Evolutionary conservation across 2,888 invertebrate species (phyloP).

Genomic region (Eretmocerus hayati): DNA sequence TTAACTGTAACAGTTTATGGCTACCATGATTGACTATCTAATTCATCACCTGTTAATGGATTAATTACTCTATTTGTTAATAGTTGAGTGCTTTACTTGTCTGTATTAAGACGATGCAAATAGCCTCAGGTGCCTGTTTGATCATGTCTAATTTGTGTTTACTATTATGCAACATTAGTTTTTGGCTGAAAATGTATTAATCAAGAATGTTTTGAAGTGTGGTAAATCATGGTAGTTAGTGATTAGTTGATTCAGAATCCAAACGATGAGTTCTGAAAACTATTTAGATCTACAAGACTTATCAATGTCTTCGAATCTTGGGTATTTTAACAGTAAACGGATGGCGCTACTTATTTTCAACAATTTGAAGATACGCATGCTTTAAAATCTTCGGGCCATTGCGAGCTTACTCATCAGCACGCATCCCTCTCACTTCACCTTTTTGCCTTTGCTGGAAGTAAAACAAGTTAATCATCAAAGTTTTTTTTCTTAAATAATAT

Average conservation of each 20-base stretch:
- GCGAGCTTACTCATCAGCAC: slow-evolving; percentile 58
- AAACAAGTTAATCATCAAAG: too few relatives aligned
- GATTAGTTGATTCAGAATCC: slow-evolving; percentile 44
- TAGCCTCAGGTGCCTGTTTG: slow-evolving; percentile 22
- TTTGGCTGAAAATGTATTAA: slow-evolving; percentile 41
- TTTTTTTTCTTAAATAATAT: too few relatives aligned
- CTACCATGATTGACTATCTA: slow-evolving; percentile 36
- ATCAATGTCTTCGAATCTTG: too few relatives aligned
- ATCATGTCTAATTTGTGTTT: slow-evolving; percentile 15
- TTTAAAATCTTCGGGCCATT: too few relatives aligned
- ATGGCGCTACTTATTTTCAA: too few relatives aligned
- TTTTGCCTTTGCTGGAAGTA: slow-evolving; percentile 67
- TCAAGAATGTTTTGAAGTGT: slow-evolving; percentile 43
- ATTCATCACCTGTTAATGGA: slow-evolving; percentile 24
- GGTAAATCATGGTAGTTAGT: slow-evolving; percentile 44
- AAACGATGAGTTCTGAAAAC: slow-evolving; percentile 42
- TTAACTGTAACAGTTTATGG: slow-evolving; percentile 34
- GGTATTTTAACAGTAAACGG: too few relatives aligned
- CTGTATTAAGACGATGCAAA: slow-evolving; percentile 13
- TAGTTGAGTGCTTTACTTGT: slow-evolving; percentile 14
- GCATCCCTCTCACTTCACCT: slow-evolving; percentile 87
- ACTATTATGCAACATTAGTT: slow-evolving; percentile 24
- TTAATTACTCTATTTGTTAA: slow-evolving; percentile 16
- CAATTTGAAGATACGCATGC: too few relatives aligned
- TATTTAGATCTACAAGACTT: slow-evolving; percentile 38